Base-by-base conservation (phyloP, 92 coral and sea anemone genomes). In the Porites evermanni region DNA sequence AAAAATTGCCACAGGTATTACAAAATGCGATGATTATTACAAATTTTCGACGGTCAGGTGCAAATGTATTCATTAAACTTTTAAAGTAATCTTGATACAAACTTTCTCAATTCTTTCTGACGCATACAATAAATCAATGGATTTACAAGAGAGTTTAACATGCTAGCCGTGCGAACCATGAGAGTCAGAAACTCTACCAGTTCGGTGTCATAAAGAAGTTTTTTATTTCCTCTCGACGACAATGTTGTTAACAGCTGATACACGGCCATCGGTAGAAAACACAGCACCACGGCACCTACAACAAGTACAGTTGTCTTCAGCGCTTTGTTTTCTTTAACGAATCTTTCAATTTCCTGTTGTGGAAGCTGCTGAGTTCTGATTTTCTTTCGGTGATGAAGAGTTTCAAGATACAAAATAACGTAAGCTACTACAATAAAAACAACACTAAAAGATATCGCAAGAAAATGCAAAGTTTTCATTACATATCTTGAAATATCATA, bases 231-330 rank as follows among this genome's bases (percentile, higher is more conserved):
- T 11, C 12, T 56, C 44, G 44, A 38, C 44, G 44, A 38, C 3
- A 56, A 56, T 10, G 13, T 14, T 56, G 12, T 56, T 56, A 56
- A 11, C 14, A 14, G 14, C 61, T 56, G 61, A 11, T 56, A 14
- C 14, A 56, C 12, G 13, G 16, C 38, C 18, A 23, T 24, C 2
- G 72, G 72, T 14, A 23, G 1, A 23, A 67, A 21, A 24, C 72
- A 67, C 44, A 67, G 11, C 44, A 67, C 50, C 23, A 67, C 72
- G 26, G 72, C 72, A 7, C 72, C 72, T 1, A 67, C 38, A 24
- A 67, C 72, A 24, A 19, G 26, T 16, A 21, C 72, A 67, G 72
- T 67, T 11, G 72, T 67, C 72, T 67, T 67, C 4, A 67, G 72
- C 13, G 38, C 72, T 24, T 67, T 67, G 50, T 24, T 23, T 67